phyloP scores from a whole-genome alignment of 1,140 invertebrate genomes.

The Laodelphax striatellus region DNA sequence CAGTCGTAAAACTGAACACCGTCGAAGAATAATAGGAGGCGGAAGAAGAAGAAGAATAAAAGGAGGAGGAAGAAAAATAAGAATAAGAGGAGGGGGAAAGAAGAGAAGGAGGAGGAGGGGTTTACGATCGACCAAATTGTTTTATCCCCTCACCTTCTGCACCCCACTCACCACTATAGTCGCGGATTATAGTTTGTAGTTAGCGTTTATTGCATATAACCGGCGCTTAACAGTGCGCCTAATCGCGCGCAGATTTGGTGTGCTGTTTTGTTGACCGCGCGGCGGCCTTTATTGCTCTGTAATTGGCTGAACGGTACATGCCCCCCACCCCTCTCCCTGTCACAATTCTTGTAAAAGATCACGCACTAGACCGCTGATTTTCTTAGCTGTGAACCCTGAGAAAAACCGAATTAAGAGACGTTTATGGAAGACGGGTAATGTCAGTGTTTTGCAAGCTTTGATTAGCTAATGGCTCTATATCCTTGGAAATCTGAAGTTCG shows the following conservation, averaged over 20 bases:
- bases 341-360: too few relatives aligned
- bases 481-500: too few relatives aligned
- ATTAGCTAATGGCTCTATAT: too few relatives aligned
- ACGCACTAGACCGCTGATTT: too few relatives aligned
- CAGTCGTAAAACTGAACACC: background rate
- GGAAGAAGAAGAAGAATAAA: background rate
- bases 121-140: slow-evolving; percentile 14
- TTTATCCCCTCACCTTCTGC: slow-evolving; percentile 7
- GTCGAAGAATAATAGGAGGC: background rate
- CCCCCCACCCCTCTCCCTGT: too few relatives aligned
- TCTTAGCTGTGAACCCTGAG: too few relatives aligned
- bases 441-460: too few relatives aligned
- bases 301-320: background rate
- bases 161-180: background rate
- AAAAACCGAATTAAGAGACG: too few relatives aligned
- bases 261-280: slow-evolving; percentile 3
- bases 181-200: slow-evolving; percentile 13
- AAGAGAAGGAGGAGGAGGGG: background rate
- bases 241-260: slow-evolving; percentile 11
- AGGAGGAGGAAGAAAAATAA: background rate
- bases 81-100: background rate
- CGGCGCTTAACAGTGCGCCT: slow-evolving; percentile 5
- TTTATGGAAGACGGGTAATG: too few relatives aligned
- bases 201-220: slow-evolving; percentile 16
- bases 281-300: slow-evolving; percentile 7